phyloP scores from a whole-genome alignment of 2,888 invertebrate genomes.

The Lathronympha strigana region DNA sequence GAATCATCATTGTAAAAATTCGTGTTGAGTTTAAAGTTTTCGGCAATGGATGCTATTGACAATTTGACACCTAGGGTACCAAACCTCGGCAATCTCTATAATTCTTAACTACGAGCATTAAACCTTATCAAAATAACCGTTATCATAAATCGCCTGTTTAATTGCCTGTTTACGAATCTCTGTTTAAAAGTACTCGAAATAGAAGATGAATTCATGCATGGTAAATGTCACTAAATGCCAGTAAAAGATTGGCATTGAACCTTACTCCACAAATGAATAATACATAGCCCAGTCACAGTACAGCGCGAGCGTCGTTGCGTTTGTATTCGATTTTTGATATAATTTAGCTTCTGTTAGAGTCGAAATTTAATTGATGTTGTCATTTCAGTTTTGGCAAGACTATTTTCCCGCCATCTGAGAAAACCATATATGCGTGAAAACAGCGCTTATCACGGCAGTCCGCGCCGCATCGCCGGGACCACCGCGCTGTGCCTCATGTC shows the following conservation, averaged over 20 bases:
- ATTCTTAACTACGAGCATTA: too few species aligned
- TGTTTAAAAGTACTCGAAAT: conserved; percentile 2
- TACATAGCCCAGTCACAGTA: neutral
- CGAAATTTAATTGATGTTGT: neutral
- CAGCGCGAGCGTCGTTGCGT: too few species aligned
- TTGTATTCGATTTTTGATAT: neutral
- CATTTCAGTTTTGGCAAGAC: neutral
- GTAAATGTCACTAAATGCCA: neutral
- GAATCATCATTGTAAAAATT: too few species aligned
- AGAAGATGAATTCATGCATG: neutral
- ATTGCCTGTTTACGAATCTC: neutral
- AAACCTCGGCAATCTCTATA: too few species aligned
- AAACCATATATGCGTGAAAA: conserved; percentile 40
- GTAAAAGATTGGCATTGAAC: conserved; percentile 16
- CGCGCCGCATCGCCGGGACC: conserved; percentile 43
- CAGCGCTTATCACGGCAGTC: conserved; percentile 45
- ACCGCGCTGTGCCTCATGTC: conserved; percentile 41
- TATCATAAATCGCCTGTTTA: neutral
- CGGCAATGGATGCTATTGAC: too few species aligned
- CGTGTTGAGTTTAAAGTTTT: too few species aligned
- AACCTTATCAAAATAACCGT: too few species aligned
- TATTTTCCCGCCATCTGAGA: conserved; percentile 21
- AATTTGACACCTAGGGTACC: too few species aligned
- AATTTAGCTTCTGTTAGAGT: neutral
- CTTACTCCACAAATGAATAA: neutral